Conservation (phyloP, 1,140 invertebrate species). For the Drosophila tristis region DNA sequence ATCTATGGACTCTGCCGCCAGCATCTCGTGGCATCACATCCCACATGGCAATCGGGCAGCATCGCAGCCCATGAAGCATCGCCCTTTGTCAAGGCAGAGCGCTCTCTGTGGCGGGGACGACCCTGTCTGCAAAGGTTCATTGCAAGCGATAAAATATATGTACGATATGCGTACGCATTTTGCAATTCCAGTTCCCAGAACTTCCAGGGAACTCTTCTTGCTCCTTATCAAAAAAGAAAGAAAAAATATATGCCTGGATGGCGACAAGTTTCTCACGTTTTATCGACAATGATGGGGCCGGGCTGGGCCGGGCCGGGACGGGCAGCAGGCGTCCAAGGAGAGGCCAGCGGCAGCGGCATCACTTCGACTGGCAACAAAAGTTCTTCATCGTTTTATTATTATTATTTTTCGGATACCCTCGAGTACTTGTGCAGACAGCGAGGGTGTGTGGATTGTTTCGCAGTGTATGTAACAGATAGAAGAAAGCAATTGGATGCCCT, state of each 20-base stretch:
- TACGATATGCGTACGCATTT: constrained; percentile 32
- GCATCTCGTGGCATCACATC: too few species aligned
- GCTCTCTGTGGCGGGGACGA: constrained; percentile 47
- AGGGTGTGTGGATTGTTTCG: too few species aligned
- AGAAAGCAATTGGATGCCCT: too few species aligned
- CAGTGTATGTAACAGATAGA: too few species aligned
- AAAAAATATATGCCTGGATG: constrained; percentile 9
- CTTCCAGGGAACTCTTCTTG: constrained; percentile 8
- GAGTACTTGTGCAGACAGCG: too few species aligned
- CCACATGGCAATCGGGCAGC: neutral
- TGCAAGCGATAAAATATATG: constrained; percentile 65
- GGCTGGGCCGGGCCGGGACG: neutral
- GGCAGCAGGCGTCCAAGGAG: too few species aligned
- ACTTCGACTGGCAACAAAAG: constrained; percentile 44
- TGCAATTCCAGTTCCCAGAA: constrained; percentile 50
- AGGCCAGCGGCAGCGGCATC: too few species aligned
- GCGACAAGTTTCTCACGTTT: constrained; percentile 73
- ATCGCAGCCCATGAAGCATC: constrained; percentile 51
- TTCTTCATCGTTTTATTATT: constrained; percentile 24
- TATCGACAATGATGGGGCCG: constrained; percentile 44
- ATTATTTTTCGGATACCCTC: too few species aligned
- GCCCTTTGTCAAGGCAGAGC: constrained; percentile 38
- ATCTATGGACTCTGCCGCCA: neutral
- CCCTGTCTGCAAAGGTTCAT: constrained; percentile 57
- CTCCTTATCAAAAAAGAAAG: constrained; percentile 54